Conservation (phyloP, 2,888 invertebrate genomes). For the Diachrysia chrysitis region DNA sequence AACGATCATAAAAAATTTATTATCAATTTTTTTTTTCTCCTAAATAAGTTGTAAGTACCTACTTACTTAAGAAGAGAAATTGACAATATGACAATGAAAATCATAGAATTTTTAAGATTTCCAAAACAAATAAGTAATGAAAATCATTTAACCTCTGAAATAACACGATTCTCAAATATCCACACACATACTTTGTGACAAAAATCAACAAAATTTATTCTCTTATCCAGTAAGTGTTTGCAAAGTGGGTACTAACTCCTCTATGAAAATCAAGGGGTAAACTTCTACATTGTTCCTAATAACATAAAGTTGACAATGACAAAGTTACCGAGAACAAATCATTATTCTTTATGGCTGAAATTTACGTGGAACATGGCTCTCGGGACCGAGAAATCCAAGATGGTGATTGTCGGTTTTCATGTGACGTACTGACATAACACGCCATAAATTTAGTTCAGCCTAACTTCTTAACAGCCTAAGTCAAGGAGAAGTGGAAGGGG, state of each 20-base stretch:
- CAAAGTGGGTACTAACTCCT: conserved; percentile 35
- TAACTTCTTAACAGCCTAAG: neutral
- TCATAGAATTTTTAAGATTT: no score
- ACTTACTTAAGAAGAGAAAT: no score
- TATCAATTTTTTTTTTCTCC: no score
- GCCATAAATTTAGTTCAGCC: conserved; percentile 14
- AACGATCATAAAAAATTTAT: no score
- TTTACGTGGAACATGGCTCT: conserved; percentile 65
- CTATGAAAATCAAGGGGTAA: conserved; percentile 30
- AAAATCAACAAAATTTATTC: conserved; percentile 16
- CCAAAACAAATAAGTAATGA: neutral
- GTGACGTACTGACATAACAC: conserved; percentile 16
- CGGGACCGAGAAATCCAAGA: conserved; percentile 65
- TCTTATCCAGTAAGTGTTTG: conserved; percentile 26
- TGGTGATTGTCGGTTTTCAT: conserved; percentile 65
- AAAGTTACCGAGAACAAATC: conserved; percentile 64
- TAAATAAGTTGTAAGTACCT: no score
- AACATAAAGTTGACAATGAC: conserved; percentile 49
- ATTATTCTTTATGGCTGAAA: conserved; percentile 70
- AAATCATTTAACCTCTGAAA: neutral
- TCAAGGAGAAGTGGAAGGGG: neutral
- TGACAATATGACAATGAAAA: no score
- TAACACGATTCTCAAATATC: neutral
- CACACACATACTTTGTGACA: neutral
- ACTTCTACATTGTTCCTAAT: conserved; percentile 46